Evolutionary conservation across 2,113 vertebrate species (phyloP), one percentile per base, ranked within the genome.

Genomic region (Ascaphus truei): DNA sequence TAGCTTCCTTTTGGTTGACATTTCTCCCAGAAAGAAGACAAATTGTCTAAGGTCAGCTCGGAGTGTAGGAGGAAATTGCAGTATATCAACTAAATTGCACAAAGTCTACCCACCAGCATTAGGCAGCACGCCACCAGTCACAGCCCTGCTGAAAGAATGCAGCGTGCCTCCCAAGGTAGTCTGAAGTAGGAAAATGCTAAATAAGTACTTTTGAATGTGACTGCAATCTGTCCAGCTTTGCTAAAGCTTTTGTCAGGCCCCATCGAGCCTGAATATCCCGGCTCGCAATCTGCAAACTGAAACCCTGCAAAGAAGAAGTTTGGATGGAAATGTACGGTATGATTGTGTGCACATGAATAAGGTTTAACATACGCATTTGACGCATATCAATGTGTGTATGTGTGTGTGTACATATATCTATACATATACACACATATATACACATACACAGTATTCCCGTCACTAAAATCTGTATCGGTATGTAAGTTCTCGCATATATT

Each of bases 1-100:
- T 92, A 90, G 84, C 85, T 93, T 93, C 93, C 92, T 92, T 86
- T 91, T 31, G 82, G 85, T 71, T 84, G 86, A 88, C 86, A 84
- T 89, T 86, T 87, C 81, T 88, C 83, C 77, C 82, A 80, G 85
- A 80, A 79, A 79, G 83, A 88, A 88, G 90, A 89, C 86, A 89
- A 91, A 93, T 86, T 88, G 81, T 77, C 84, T 62, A 61, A 86
- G 90, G 90, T 91, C 88, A 88, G 79, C 56, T 85, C 84, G 23
- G 76, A 72, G 77, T 76, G 84, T 74, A 79, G 78, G 79, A 90
- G 93, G 92, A 92, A 92, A 93, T 92, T 88, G 87, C 45, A 75
- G 77, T 1, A 50, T 88, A 91, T 87, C 79, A 72, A 83, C 53
- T 76, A 83, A 87, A 90, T 91, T 91, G 85, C 68, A 39, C 23